Evolutionary conservation across 2,888 invertebrate species (phyloP), one percentile per base, ranked within the genome.

Genomic region (Protula sp.): DNA sequence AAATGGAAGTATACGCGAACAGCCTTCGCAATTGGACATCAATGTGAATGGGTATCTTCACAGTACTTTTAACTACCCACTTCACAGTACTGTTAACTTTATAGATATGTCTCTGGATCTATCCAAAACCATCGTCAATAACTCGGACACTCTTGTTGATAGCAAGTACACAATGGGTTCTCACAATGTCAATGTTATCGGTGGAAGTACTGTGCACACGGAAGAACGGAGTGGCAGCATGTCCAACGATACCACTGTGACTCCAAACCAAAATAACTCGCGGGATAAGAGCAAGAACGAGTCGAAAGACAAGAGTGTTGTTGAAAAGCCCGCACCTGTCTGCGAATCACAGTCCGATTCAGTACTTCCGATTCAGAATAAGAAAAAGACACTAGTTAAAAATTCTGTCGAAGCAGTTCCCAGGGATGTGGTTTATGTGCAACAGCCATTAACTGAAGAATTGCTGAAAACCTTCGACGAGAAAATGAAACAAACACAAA

Each of bases 31-130:
- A 22, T 48, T 45, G 3, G 38, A 38, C 9, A 14, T 38, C 9
- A 64, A 65, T 31, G 29, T 63, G 28, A 48, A 29, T 9, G 61
- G 59, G 1, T 38, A 38, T 5, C 54, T 65, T 26, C 65, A 65
- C 38, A 64, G 63, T 30, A 65, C 65, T 5, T 59, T 65, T 47
- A 65, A 66, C 57, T 64, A 64, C 56, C 65, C 65, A n/a, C 64
- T 65, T 5, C 65, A 65, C 54, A 61, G 61, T 29, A 65, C 65
- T 24, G 52, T 65, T 22, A 65, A 59, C 53, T 64, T 14, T 19
- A 38, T 38, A 38, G 38, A 38, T 38, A 38, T 19, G 9, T 9
- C 9, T 19, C 38, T 38, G 38, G 38, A 38, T 38, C 9, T 38
- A 14, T 38, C 38, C 19, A n/a, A n/a, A n/a, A 19, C 9, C 9